Evolutionary conservation across 1,140 invertebrate genomes (phyloP).

Genomic region (Meloidogyne floridensis): DNA sequence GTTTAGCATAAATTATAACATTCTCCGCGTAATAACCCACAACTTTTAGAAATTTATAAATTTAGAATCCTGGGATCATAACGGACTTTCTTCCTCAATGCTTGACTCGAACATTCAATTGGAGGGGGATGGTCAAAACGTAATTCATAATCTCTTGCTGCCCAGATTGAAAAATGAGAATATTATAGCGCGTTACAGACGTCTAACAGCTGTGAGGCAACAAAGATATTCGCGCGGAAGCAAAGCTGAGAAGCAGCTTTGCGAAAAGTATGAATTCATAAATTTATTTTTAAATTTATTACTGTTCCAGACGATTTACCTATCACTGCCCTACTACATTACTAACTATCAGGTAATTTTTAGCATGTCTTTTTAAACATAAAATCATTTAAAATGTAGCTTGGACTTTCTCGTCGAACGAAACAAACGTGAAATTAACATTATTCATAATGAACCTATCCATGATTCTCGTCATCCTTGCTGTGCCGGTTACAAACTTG

Average conservation of each 20-base stretch:
- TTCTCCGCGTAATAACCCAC: neutral
- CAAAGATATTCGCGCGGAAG: too few species aligned
- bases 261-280: slow-evolving; percentile 12
- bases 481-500: neutral
- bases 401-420: slow-evolving; percentile 17
- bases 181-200: too few species aligned
- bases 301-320: slow-evolving; percentile 45
- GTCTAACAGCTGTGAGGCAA: too few species aligned
- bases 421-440: neutral
- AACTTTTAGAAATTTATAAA: neutral
- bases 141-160: neutral
- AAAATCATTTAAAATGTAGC: neutral
- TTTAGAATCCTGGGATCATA: neutral
- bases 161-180: neutral
- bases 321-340: slow-evolving; percentile 59
- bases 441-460: neutral
- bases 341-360: slow-evolving; percentile 47
- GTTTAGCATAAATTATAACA: neutral
- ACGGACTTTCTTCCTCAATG: neutral
- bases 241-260: neutral
- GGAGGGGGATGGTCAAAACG: neutral
- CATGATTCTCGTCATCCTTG: neutral
- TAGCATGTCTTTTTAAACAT: neutral
- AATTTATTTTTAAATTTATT: neutral
- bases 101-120: slow-evolving; percentile 27